These are phyloP conservation scores for Strix aluco DNA, from an alignment of 2,113 vertebrate genomes.

Conservation along the genomic window DNA sequence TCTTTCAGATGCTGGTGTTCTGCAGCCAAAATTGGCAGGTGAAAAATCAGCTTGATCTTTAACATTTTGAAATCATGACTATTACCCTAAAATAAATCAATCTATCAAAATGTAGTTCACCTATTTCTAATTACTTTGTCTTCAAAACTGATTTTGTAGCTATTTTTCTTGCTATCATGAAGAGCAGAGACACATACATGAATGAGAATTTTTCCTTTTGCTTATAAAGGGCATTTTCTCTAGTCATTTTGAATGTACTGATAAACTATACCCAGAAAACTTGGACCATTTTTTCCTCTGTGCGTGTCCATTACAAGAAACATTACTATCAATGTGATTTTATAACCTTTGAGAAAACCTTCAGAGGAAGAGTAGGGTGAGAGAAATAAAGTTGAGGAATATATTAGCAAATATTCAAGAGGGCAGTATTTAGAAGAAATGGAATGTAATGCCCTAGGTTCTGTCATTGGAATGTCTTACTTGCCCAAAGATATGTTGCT, in stretches of 20 bases:
- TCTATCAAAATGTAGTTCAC: not conserved
- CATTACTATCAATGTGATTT: not conserved
- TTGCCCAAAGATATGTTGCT: not conserved
- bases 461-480: not conserved
- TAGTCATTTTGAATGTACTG: not conserved
- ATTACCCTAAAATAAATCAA: not conserved
- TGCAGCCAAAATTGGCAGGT: not conserved
- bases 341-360: not conserved
- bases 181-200: not conserved
- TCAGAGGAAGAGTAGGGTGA: not conserved
- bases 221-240: not conserved
- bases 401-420: not conserved
- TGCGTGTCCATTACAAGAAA: not conserved
- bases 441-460: fast-evolving
- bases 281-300: not conserved
- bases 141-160: not conserved
- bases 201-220: not conserved
- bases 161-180: not conserved
- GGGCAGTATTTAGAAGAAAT: not conserved
- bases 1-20: not conserved
- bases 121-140: not conserved
- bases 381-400: not conserved
- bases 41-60: not conserved
- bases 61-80: not conserved
- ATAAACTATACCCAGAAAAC: not conserved